Conservation (phyloP, 2,113 vertebrate genomes). For the Hirundichthys speculiger region DNA sequence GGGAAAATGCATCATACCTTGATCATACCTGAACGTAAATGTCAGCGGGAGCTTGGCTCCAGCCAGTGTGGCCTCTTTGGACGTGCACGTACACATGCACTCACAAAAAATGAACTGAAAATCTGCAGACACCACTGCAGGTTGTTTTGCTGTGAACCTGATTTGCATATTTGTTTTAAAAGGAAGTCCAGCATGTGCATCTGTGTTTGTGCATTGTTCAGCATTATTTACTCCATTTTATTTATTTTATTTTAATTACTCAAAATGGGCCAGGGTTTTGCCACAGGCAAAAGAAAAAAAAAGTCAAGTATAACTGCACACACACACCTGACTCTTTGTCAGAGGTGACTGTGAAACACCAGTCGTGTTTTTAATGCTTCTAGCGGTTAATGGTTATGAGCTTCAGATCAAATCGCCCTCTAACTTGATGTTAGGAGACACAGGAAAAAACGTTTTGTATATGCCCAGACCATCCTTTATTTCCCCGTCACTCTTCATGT, state of each 20-base stretch:
- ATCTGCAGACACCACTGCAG: conserved; percentile 1
- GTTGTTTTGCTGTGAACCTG: background rate
- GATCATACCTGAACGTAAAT: conserved; percentile 58
- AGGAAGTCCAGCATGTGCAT: background rate
- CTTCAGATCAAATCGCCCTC: conserved; percentile 41
- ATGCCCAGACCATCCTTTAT: background rate
- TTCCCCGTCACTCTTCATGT: conserved; percentile 16
- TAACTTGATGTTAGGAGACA: conserved; percentile 18
- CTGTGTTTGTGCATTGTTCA: conserved; percentile 28
- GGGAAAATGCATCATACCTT: conserved; percentile 47
- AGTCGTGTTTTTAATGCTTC: conserved; percentile 24
- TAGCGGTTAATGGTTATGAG: conserved; percentile 36
- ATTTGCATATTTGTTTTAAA: background rate
- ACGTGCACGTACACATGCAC: background rate
- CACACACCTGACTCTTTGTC: conserved; percentile 10
- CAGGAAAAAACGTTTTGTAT: background rate
- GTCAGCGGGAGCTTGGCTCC: conserved; percentile 45
- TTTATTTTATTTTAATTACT: conserved; percentile 43
- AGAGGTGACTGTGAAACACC: conserved; percentile 21
- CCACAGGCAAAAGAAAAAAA: conserved; percentile 18
- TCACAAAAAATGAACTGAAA: no score
- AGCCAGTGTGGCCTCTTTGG: conserved; percentile 9
- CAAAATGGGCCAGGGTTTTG: conserved; percentile 54
- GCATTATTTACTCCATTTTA: conserved; percentile 40
- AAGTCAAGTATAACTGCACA: conserved; percentile 16